Percentiles rank a stretch among this genome's conserved stretches.
phyloP scores from a whole-genome alignment of 2,113 vertebrate species.

The Phaetusa simplex region DNA sequence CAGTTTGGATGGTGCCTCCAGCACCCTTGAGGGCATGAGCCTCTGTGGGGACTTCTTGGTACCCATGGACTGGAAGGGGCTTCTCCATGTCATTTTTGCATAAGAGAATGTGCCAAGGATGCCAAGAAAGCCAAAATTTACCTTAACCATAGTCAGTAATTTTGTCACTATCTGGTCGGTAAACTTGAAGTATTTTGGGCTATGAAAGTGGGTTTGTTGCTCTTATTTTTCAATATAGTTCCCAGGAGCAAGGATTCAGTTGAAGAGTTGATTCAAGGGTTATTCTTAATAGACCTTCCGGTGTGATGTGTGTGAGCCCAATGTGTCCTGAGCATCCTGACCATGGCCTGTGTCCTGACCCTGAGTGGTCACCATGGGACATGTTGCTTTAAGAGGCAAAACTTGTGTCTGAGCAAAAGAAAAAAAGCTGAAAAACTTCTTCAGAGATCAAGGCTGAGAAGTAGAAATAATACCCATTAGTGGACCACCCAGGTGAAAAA shows the following conservation, averaged over 20 bases:
- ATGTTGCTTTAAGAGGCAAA: background rate
- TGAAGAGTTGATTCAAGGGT: background rate
- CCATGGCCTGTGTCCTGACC: background rate
- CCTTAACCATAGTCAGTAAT: too few species aligned
- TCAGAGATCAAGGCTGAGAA: background rate
- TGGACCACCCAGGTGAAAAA: background rate
- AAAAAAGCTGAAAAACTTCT: background rate
- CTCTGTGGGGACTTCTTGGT: background rate
- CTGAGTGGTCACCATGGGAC: background rate
- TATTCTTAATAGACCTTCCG: background rate
- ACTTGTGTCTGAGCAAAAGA: background rate
- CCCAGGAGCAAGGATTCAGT: background rate
- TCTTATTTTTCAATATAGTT: background rate
- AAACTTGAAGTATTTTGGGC: background rate
- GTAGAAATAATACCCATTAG: background rate
- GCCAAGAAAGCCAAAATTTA: background rate
- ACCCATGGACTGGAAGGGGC: background rate
- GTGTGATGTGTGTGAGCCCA: background rate
- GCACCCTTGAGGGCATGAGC: background rate
- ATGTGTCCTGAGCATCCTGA: background rate
- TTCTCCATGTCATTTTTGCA: background rate
- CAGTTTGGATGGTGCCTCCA: background rate
- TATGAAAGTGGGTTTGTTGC: background rate
- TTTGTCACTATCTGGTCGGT: background rate
- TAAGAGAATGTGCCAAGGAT: background rate